Conservation (phyloP, 2,888 invertebrate species). For the Nudaria mundana region DNA sequence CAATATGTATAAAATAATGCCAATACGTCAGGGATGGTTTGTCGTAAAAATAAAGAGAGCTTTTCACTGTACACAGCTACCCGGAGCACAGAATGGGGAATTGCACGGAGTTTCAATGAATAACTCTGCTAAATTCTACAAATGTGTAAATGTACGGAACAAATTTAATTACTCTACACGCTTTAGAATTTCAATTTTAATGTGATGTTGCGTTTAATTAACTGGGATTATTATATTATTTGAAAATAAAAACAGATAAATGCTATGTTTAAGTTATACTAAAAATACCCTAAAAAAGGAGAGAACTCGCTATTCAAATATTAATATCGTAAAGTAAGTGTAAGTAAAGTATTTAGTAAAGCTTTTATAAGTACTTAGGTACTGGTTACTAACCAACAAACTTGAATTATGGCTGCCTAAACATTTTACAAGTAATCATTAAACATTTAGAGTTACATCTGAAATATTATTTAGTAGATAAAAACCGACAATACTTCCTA, state of each 20-base stretch:
- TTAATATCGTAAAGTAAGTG: too few species aligned
- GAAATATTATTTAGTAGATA: neutral
- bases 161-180: constrained; percentile 26
- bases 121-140: constrained; percentile 19
- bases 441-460: neutral
- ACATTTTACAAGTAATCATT: too few species aligned
- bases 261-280: neutral
- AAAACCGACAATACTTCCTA: neutral
- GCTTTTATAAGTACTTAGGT: neutral
- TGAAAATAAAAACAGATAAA: neutral
- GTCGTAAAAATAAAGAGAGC: constrained; percentile 17
- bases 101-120: constrained; percentile 14
- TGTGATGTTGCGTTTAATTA: constrained; percentile 11
- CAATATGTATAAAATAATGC: neutral
- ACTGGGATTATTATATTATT: neutral
- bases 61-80: constrained; percentile 22
- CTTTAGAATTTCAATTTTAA: constrained; percentile 17
- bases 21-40: constrained; percentile 1
- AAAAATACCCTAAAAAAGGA: neutral
- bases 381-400: neutral
- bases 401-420: too few species aligned
- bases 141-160: constrained; percentile 20
- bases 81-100: too few species aligned
- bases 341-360: neutral
- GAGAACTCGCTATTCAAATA: neutral